Evolutionary conservation across 2,797 vertebrate genomes (phyloP).

Genomic region (Calcarius lapponicus): DNA sequence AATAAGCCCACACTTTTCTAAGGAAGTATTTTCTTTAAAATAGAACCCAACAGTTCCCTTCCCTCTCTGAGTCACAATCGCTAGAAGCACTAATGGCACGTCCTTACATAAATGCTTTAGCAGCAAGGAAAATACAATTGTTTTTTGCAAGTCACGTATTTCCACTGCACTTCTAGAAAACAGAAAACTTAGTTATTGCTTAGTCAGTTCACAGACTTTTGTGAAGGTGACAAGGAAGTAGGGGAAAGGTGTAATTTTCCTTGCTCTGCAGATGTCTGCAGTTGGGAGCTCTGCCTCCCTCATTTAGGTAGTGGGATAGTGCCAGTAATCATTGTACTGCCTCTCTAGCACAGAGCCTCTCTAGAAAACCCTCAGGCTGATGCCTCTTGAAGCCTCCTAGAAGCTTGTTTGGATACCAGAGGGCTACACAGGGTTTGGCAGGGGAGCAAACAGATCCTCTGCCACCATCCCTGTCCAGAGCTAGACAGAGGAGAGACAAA

Average conservation of each 20-base stretch:
- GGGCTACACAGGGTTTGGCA: not conserved
- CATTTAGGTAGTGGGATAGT: not conserved
- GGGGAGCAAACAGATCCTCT: not conserved
- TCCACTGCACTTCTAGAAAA: not conserved
- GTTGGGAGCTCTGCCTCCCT: rapidly evolving
- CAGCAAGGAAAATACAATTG: not conserved
- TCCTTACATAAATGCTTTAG: not conserved
- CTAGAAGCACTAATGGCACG: not conserved
- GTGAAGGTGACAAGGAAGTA: not conserved
- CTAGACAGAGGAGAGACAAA: not conserved
- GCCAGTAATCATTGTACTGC: not conserved
- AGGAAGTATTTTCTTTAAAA: not conserved
- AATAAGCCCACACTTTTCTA: not conserved
- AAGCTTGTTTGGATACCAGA: not conserved
- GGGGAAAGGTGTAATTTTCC: not conserved
- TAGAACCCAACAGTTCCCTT: not conserved
- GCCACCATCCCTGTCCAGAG: rapidly evolving
- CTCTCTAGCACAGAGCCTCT: not conserved
- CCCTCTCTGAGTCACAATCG: not conserved
- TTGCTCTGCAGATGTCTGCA: not conserved
- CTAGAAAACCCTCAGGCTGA: not conserved
- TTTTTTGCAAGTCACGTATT: not conserved
- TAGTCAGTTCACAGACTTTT: not conserved
- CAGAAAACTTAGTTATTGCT: not conserved
- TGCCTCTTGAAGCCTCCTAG: not conserved